phyloP scores from a whole-genome alignment of 2,113 vertebrate genomes.

The Acrocephalus arundinaceus region DNA sequence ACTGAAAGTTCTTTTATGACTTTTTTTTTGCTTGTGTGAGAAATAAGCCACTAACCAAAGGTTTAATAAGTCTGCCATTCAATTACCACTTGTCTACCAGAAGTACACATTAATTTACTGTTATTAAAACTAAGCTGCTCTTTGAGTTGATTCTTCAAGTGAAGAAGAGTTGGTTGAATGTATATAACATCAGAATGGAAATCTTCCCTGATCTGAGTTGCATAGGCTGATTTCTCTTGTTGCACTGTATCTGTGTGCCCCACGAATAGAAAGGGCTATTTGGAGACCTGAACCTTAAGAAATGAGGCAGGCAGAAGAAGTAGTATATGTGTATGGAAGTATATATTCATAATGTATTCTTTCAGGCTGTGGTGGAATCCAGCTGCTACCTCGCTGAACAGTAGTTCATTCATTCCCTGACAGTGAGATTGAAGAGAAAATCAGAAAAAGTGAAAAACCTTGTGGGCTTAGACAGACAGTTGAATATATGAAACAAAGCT shows the following conservation, averaged over 20 bases:
- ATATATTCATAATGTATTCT: neutral
- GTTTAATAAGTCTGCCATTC: neutral
- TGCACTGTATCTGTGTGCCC: neutral
- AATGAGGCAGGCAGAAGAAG: neutral
- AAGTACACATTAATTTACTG: neutral
- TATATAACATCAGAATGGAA: neutral
- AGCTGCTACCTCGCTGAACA: rapidly evolving
- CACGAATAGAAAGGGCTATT: neutral
- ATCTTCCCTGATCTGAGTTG: neutral
- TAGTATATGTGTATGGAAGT: neutral
- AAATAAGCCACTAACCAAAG: neutral
- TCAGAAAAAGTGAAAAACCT: neutral
- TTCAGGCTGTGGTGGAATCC: neutral
- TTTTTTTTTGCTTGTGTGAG: neutral
- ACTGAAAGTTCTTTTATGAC: neutral
- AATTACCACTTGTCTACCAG: neutral
- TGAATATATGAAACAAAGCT: neutral
- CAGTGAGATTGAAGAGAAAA: neutral
- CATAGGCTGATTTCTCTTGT: neutral
- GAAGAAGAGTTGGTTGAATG: neutral
- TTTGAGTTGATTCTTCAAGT: neutral
- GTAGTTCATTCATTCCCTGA: neutral
- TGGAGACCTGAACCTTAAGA: neutral
- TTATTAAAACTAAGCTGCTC: neutral
- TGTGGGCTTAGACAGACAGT: neutral